Conservation (phyloP, 2,113 vertebrate genomes). For the Seriola aureovittata region DNA sequence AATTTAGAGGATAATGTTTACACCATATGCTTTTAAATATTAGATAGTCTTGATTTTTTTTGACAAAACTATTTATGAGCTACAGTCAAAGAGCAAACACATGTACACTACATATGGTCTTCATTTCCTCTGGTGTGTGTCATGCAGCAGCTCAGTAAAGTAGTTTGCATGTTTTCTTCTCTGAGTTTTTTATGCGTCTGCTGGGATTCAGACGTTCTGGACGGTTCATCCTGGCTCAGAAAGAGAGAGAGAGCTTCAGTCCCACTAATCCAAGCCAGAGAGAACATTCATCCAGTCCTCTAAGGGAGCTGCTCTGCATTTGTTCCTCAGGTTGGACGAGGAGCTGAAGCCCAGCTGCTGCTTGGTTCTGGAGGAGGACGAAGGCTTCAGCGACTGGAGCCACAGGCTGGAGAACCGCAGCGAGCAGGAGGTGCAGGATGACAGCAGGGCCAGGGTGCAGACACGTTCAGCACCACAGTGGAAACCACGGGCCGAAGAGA, state of each 20-base stretch:
- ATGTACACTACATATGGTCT: neutral
- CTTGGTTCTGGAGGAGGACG: conserved; percentile 89
- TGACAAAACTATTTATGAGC: neutral
- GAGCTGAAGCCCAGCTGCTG: conserved; percentile 78
- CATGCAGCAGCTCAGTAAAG: neutral
- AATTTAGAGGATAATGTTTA: too few species aligned
- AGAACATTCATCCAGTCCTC: neutral
- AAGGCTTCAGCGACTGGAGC: conserved; percentile 94
- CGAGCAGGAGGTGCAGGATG: conserved; percentile 44
- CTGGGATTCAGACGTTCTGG: neutral
- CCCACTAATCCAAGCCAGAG: neutral
- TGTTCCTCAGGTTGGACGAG: conserved; percentile 72
- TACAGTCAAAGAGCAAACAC: neutral
- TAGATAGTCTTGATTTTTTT: neutral
- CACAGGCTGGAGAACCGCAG: conserved; percentile 86
- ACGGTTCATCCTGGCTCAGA: neutral
- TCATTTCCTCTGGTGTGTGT: conserved; percentile 12
- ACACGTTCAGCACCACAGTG: neutral
- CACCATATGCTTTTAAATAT: neutral
- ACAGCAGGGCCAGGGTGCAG: conserved; percentile 9
- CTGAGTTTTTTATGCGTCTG: neutral
- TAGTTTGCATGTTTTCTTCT: neutral
- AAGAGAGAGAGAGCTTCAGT: neutral
- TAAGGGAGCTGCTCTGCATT: neutral
- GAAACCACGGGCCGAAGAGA: conserved; percentile 24